Conservation (phyloP, 2,113 vertebrate genomes). For the Pyrgilauda ruficollis region DNA sequence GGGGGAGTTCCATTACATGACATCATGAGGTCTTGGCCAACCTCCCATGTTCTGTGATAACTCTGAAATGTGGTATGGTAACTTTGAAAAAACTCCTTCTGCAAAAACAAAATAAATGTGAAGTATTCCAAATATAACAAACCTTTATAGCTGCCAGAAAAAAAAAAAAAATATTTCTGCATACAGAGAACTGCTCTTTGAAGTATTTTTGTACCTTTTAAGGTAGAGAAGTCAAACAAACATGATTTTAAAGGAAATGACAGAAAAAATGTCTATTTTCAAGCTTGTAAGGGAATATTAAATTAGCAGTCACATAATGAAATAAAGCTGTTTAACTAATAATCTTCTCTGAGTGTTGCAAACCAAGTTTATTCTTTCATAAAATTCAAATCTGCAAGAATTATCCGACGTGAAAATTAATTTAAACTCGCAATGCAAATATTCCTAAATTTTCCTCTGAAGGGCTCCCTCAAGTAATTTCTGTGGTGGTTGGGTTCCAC, state of each 20-base stretch:
- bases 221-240: not conserved
- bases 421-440: not conserved
- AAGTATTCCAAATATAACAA: not conserved
- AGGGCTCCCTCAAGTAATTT: not conserved
- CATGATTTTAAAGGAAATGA: not conserved
- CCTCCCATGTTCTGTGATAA: not conserved
- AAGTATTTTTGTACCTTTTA: constrained; percentile 30
- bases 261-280: constrained; percentile 26
- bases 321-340: constrained; percentile 31
- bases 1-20: not conserved
- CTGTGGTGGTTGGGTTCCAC: not conserved
- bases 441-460: not conserved
- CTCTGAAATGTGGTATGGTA: not conserved
- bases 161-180: not conserved
- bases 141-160: not conserved
- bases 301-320: constrained; percentile 3
- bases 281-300: constrained; percentile 35
- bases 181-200: not conserved
- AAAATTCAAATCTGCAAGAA: not conserved
- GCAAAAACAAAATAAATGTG: not conserved
- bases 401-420: not conserved
- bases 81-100: not conserved
- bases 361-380: not conserved
- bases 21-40: not conserved
- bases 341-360: not conserved